Conservation (phyloP, 2,113 vertebrate species). For the Upupa epops region DNA sequence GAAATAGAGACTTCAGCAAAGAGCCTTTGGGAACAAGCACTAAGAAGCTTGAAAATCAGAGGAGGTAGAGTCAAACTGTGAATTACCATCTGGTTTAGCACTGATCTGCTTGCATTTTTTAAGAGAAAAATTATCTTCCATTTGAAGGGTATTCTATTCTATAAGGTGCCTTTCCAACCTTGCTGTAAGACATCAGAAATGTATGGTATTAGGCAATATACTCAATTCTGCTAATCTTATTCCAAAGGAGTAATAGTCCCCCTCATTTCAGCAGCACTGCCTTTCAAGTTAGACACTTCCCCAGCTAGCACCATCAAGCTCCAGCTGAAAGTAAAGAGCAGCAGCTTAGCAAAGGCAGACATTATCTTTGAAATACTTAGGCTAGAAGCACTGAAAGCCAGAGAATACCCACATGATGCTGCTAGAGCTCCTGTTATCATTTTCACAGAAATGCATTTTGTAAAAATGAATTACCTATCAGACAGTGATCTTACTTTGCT, state of each 20-base stretch:
- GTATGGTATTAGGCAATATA: background rate
- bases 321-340: background rate
- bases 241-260: background rate
- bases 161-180: background rate
- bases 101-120: background rate
- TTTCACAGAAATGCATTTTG: background rate
- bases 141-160: background rate
- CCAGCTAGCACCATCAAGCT: background rate
- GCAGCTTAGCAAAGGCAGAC: background rate
- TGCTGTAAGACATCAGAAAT: fast-evolving
- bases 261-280: background rate
- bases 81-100: constrained; percentile 22
- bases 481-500: background rate
- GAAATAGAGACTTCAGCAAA: background rate
- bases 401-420: background rate
- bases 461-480: background rate
- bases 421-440: background rate
- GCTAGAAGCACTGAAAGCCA: background rate
- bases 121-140: background rate
- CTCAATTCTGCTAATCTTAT: background rate
- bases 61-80: constrained; percentile 18
- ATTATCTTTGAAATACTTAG: background rate
- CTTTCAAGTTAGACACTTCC: background rate
- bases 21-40: background rate
- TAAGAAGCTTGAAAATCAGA: background rate